Evolutionary conservation across 1,140 invertebrate species (phyloP).

Genomic region (Megalonaias nervosa): DNA sequence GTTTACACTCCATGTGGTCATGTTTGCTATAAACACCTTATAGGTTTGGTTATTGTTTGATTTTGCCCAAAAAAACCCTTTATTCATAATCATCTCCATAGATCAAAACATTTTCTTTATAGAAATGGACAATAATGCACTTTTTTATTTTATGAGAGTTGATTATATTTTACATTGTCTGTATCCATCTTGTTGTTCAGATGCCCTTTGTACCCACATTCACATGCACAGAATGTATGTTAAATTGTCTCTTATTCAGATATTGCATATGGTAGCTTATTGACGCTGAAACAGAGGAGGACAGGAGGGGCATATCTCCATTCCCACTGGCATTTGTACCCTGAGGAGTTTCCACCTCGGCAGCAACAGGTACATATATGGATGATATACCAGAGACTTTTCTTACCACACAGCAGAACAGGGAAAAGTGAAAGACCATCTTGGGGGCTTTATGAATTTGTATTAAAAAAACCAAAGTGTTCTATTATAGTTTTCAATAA

Average conservation of each 20-base stretch:
- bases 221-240: neutral
- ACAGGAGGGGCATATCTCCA: constrained; percentile 97
- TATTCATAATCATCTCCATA: neutral
- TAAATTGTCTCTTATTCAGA: constrained; percentile 70
- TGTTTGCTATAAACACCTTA: too few species aligned
- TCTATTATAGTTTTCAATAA: too few species aligned
- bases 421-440: too few species aligned
- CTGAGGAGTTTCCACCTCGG: constrained; percentile 89
- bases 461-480: too few species aligned
- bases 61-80: neutral
- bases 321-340: constrained; percentile 96
- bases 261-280: constrained; percentile 89
- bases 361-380: constrained; percentile 86
- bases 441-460: too few species aligned
- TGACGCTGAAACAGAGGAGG: constrained; percentile 94
- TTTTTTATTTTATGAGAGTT: neutral
- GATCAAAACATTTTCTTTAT: neutral
- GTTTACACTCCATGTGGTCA: too few species aligned
- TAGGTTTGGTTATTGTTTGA: too few species aligned
- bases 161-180: neutral
- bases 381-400: too few species aligned
- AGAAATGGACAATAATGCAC: neutral
- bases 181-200: neutral
- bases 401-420: too few species aligned
- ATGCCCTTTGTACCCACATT: neutral